Conservation (phyloP, 2,888 invertebrate species). For the Gymnocheta viridis region DNA sequence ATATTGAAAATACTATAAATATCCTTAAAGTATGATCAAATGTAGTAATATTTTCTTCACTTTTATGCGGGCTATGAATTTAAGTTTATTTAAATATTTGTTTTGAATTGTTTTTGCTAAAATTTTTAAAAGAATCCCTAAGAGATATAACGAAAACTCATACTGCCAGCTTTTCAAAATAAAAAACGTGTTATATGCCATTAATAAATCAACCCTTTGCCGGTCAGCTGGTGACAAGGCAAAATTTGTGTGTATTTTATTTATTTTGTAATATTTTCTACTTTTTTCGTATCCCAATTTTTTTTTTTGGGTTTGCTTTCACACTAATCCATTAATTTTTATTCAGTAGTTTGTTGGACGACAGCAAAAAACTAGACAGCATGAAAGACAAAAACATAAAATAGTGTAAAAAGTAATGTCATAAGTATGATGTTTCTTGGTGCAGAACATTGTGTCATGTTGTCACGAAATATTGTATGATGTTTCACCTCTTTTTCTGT, state of each 20-base stretch:
- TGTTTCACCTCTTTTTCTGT: conserved; percentile 15
- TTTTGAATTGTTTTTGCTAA: too few species aligned
- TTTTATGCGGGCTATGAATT: too few species aligned
- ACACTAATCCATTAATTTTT: conserved; percentile 39
- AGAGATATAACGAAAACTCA: neutral
- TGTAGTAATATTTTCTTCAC: too few species aligned
- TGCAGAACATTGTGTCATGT: conserved; percentile 30
- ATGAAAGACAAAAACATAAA: neutral
- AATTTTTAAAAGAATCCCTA: neutral
- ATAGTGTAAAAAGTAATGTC: conserved; percentile 18
- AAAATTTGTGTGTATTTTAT: neutral
- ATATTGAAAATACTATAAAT: too few species aligned
- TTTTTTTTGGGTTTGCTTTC: neutral
- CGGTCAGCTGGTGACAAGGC: conserved; percentile 42
- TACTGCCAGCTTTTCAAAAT: neutral
- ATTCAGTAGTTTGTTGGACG: conserved; percentile 16
- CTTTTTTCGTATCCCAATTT: neutral
- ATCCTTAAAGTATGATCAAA: too few species aligned
- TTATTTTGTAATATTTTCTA: conserved; percentile 6
- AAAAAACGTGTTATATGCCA: neutral
- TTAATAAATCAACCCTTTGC: conserved; percentile 33
- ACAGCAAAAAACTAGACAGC: conserved; percentile 13
- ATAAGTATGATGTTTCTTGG: conserved; percentile 31
- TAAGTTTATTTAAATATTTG: neutral
- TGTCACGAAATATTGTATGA: conserved; percentile 39